Evolutionary conservation across 2,888 invertebrate genomes (phyloP), one percentile per base, ranked within the genome.

Genomic region (Zootermopsis nevadensis): DNA sequence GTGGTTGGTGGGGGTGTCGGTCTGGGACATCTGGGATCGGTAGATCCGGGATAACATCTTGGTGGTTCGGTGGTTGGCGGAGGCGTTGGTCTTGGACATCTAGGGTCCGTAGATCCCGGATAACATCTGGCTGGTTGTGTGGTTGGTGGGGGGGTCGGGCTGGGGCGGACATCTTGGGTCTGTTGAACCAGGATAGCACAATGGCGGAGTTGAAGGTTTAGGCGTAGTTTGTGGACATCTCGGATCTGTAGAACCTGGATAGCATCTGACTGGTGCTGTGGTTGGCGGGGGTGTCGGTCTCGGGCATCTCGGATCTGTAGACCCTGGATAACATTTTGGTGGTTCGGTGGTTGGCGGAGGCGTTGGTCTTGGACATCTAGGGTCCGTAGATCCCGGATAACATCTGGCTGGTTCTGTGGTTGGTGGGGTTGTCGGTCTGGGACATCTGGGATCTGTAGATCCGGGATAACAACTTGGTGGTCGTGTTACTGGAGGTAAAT

Each of bases 381-480:
- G 86, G 83, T 89, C 89, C 15, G 72, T 86, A 12, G 87, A 87
- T 0, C 89, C 89, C 0, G 89, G 89, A 84, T 87, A 90, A 81
- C 82, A 67, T 60, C 81, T 53, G 19, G 83, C 74, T 24, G 55
- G 83, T 55, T 15, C 15, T 27, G 81, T 83, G 7, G 85, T 85
- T 31, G 69, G 27, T 8, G 83, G 79, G 22, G 85, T 88, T 87
- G 66, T 83, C 86, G 0, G 85, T 79, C 35, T 82, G 76, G 87
- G 85, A 22, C 87, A 90, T 86, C 85, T 69, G 85, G 89, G 89
- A 87, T 87, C 89, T 80, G 8, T 87, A 85, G 87, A 87, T 27
- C 88, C 88, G 1, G 88, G 88, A 72, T 87, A 88, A 83, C 88
- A 88, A 38, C 83, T 81, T 1, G 84, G 86, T 33, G 38, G 79